A percentile compares a stretch with the other conserved stretches of the same genome.
phyloP scores from a whole-genome alignment of 2,888 invertebrate species.

The Trachelus iudaicus region DNA sequence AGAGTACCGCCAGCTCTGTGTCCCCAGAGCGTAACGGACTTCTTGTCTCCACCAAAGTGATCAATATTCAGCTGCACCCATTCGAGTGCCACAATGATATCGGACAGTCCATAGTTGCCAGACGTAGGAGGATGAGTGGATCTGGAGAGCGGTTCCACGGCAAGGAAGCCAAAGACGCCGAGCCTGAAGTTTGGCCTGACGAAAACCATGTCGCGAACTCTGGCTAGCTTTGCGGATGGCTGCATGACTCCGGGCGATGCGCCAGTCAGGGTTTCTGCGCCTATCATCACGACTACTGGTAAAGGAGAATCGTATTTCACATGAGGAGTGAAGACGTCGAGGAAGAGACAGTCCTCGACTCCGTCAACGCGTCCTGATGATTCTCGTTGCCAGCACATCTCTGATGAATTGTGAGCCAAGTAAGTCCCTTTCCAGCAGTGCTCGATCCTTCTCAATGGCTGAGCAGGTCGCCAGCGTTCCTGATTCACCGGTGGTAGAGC shows the following conservation, averaged over 20 bases:
- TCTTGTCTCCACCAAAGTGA: conserved; percentile 85
- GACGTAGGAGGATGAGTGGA: conserved; percentile 79
- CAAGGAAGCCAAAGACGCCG: conserved; percentile 79
- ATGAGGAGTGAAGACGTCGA: conserved; percentile 86
- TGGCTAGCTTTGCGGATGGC: conserved; percentile 81
- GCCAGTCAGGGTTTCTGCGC: conserved; percentile 82
- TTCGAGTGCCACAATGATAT: conserved; percentile 78
- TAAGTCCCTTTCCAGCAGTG: conserved; percentile 85
- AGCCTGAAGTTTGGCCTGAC: conserved; percentile 85
- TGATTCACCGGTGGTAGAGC: conserved; percentile 79
- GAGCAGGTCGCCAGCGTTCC: conserved; percentile 78
- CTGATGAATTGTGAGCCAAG: conserved; percentile 74
- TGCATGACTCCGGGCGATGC: conserved; percentile 78
- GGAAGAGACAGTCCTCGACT: conserved; percentile 83
- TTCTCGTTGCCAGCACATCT: conserved; percentile 78
- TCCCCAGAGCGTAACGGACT: conserved; percentile 83
- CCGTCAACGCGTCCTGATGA: conserved; percentile 76
- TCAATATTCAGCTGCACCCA: conserved; percentile 87
- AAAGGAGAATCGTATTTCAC: conserved; percentile 82
- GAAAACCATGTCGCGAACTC: conserved; percentile 83
- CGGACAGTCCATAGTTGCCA: conserved; percentile 88
- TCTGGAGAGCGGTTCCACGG: conserved; percentile 77
- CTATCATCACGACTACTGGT: conserved; percentile 86
- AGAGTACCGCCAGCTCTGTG: conserved; percentile 88
- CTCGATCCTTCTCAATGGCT: conserved; percentile 74